phyloP scores from a whole-genome alignment of 2,113 vertebrate species.

The Pseudopipra pipra region DNA sequence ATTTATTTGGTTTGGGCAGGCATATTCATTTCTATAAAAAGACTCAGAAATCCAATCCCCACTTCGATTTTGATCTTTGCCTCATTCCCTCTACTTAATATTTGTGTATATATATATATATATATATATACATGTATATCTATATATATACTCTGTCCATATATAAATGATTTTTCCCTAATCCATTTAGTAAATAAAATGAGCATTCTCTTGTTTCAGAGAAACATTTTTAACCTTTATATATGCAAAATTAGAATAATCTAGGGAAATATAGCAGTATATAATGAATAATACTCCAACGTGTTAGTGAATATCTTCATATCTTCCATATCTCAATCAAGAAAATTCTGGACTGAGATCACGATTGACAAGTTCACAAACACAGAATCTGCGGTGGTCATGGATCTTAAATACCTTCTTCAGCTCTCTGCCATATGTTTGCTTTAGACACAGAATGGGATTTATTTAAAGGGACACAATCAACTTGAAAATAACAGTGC shows the following conservation, averaged over 20 bases:
- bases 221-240: constrained; percentile 20
- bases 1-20: not conserved
- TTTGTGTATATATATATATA: not conserved
- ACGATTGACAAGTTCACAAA: constrained; percentile 40
- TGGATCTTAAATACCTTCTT: constrained; percentile 24
- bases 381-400: not conserved
- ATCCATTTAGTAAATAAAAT: constrained; percentile 6
- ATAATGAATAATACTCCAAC: not conserved
- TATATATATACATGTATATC: not conserved
- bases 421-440: not conserved
- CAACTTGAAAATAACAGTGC: not conserved
- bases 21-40: not conserved
- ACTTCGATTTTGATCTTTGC: not conserved
- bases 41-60: not conserved
- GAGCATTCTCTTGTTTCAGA: not conserved
- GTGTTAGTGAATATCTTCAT: constrained; percentile 2
- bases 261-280: constrained; percentile 12
- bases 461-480: constrained; percentile 27
- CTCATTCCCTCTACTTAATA: not conserved
- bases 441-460: not conserved
- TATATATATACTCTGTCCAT: not conserved
- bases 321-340: not conserved
- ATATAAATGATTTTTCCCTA: not conserved
- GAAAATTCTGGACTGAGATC: not conserved
- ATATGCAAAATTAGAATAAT: constrained; percentile 19